Conservation (phyloP, 2,888 invertebrate species). For the Quadriops clusia region DNA sequence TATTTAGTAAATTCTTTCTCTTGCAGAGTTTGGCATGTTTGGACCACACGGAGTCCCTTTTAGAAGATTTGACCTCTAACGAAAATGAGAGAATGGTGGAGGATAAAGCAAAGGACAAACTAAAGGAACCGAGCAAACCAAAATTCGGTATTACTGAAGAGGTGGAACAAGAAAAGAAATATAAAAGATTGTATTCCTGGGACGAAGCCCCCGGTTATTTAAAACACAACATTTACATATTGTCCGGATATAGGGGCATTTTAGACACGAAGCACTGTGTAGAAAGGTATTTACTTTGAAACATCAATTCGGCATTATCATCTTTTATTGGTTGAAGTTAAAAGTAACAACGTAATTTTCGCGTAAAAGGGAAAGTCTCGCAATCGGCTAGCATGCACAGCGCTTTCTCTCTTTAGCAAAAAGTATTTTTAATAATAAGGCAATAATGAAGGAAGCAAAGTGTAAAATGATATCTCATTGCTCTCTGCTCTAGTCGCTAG, state of each 20-base stretch:
- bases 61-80: constrained; percentile 10
- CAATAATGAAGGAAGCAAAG: too few relatives aligned
- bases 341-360: too few relatives aligned
- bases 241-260: constrained; percentile 73
- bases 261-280: constrained; percentile 73
- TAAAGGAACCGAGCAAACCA: background rate
- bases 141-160: constrained; percentile 2
- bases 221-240: constrained; percentile 77
- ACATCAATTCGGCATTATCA: background rate
- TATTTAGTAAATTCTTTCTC: too few relatives aligned
- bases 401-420: too few relatives aligned
- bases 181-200: constrained; percentile 32
- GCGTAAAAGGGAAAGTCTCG: too few relatives aligned
- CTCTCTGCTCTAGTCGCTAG: background rate
- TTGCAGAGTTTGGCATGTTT: too few relatives aligned
- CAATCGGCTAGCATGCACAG: too few relatives aligned
- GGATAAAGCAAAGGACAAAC: background rate
- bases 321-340: too few relatives aligned
- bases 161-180: constrained; percentile 8
- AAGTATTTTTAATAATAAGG: too few relatives aligned
- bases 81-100: constrained; percentile 2
- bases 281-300: constrained; percentile 57
- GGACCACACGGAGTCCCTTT: constrained; percentile 15
- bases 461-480: too few relatives aligned
- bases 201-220: constrained; percentile 67